Evolutionary conservation across 2,113 vertebrate genomes (phyloP).

Genomic region (Baryphthengus martii): DNA sequence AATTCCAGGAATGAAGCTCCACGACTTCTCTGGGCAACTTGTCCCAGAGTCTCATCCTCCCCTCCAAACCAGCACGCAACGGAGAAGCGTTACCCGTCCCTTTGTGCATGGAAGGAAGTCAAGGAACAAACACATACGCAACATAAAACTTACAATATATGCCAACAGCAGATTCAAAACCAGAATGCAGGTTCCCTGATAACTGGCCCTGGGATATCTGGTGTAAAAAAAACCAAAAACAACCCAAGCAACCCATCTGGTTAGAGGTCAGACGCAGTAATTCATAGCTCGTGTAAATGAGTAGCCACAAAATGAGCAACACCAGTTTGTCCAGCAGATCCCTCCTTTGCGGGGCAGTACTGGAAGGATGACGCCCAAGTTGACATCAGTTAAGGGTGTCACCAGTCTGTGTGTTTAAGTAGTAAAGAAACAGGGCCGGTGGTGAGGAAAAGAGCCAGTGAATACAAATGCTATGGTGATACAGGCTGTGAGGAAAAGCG

Average conservation of each 20-base stretch:
- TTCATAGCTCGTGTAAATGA: not conserved
- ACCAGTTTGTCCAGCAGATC: not conserved
- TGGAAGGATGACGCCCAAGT: not conserved
- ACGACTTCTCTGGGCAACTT: too few species aligned
- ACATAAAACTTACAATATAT: not conserved
- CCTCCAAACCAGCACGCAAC: not conserved
- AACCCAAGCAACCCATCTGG: not conserved
- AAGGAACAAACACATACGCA: accelerated
- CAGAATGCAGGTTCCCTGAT: not conserved
- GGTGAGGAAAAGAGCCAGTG: not conserved
- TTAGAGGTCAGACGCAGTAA: not conserved
- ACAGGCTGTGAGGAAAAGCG: not conserved
- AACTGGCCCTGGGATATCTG: not conserved
- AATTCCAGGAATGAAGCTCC: too few species aligned
- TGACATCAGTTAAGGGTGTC: not conserved
- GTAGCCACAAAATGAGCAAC: not conserved
- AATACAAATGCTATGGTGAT: not conserved
- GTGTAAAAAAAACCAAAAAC: not conserved
- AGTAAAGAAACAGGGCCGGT: not conserved
- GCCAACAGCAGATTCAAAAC: not conserved
- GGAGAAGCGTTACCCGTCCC: not conserved
- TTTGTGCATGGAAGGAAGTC: not conserved
- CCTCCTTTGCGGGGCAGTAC: not conserved
- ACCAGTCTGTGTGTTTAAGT: not conserved
- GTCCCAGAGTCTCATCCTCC: too few species aligned